A percentile compares a stretch with the other conserved stretches of the same genome.
phyloP scores from a whole-genome alignment of 2,888 invertebrate genomes.

The Drosophila cognata region DNA sequence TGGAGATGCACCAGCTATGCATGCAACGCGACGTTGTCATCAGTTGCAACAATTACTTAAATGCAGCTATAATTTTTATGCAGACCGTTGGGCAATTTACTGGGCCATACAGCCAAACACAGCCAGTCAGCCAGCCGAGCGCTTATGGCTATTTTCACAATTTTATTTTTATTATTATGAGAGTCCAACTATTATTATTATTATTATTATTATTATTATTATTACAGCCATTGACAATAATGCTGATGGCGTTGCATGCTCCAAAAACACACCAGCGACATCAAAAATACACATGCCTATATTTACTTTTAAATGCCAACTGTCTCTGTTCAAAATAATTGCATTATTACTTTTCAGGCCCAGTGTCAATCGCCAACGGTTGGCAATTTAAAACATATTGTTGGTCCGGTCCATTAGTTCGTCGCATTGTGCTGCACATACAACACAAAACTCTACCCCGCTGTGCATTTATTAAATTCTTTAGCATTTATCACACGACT shows the following conservation, averaged over 20 bases:
- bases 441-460: conserved; percentile 22
- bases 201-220: conserved; percentile 55
- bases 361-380: conserved; percentile 35
- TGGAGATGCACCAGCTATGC: conserved; percentile 22
- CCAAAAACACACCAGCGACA: conserved; percentile 19
- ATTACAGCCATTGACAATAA: conserved; percentile 43
- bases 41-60: conserved; percentile 79
- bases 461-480: conserved; percentile 35
- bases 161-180: conserved; percentile 68
- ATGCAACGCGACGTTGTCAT: conserved; percentile 63
- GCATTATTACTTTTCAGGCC: conserved; percentile 56
- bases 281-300: conserved; percentile 8
- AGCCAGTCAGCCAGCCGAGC: conserved; percentile 26
- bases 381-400: conserved; percentile 53
- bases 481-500: conserved; percentile 6
- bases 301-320: conserved; percentile 40
- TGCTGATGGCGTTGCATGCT: conserved; percentile 27
- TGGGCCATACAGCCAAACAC: conserved; percentile 15
- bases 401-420: conserved; percentile 61
- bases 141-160: conserved; percentile 65
- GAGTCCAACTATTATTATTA: conserved; percentile 61
- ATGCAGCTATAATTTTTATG: conserved; percentile 76
- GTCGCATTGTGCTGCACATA: conserved; percentile 32
- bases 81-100: conserved; percentile 65
- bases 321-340: conserved; percentile 60